Evolutionary conservation across 2,113 vertebrate species (phyloP).

Genomic region (Rhegmatorhina hoffmannsi): DNA sequence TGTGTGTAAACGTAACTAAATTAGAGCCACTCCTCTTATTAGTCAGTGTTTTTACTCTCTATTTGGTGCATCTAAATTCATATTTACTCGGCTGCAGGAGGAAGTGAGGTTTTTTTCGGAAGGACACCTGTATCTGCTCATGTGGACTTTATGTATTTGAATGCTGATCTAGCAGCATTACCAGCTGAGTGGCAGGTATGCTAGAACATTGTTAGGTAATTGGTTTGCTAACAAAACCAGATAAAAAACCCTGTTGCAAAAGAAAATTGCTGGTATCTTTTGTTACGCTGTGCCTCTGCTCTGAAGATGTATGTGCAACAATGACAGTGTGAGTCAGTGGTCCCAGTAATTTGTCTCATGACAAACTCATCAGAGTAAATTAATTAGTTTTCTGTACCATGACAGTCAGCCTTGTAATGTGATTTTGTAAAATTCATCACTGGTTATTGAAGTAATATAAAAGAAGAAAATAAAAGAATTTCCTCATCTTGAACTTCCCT

Average conservation of each 20-base stretch:
- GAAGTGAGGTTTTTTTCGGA: neutral
- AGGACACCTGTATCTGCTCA: neutral
- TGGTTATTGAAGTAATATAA: neutral
- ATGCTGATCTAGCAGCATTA: neutral
- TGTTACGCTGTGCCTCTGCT: neutral
- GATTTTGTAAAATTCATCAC: neutral
- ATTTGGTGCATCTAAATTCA: neutral
- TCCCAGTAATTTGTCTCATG: slow-evolving; percentile 12
- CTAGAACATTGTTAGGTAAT: neutral
- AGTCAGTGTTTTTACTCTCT: neutral
- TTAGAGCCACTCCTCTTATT: neutral
- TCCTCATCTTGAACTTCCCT: neutral
- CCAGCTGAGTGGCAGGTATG: neutral
- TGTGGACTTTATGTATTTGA: neutral
- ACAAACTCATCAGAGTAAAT: slow-evolving; percentile 1
- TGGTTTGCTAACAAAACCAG: neutral
- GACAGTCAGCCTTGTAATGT: neutral
- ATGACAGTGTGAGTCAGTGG: neutral
- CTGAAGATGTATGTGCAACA: neutral
- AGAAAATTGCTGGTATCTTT: neutral
- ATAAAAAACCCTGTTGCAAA: neutral
- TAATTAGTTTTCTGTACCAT: neutral
- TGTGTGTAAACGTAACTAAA: neutral
- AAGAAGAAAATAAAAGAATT: neutral
- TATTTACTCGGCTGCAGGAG: neutral